phyloP scores from a whole-genome alignment of 2,888 invertebrate genomes.

The Papilio gigon region DNA sequence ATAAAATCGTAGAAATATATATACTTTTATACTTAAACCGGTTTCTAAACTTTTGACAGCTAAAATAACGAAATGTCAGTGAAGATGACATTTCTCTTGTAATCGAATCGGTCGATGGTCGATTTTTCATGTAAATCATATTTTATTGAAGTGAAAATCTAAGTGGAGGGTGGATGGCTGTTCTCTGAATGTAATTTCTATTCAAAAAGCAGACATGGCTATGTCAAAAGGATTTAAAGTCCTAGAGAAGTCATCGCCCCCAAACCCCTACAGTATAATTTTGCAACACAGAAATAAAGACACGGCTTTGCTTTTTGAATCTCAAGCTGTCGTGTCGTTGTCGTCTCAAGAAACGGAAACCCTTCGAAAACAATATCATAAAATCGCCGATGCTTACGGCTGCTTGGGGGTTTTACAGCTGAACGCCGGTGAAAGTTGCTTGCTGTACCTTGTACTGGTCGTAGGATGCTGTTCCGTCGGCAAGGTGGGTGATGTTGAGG shows the following conservation, averaged over 20 bases:
- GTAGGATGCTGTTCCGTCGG: constrained; percentile 98
- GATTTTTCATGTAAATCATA: constrained; percentile 37
- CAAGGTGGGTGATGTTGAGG: constrained; percentile 96
- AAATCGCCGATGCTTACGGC: constrained; percentile 97
- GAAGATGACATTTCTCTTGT: constrained; percentile 41
- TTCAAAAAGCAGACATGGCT: constrained; percentile 85
- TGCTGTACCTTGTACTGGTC: constrained; percentile 95
- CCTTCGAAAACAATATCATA: constrained; percentile 93
- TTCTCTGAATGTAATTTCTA: constrained; percentile 52
- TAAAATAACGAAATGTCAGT: constrained; percentile 32
- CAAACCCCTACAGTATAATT: constrained; percentile 94
- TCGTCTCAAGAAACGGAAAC: constrained; percentile 94
- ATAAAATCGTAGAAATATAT: too few relatives aligned
- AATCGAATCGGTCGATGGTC: constrained; percentile 41
- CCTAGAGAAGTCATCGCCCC: constrained; percentile 92
- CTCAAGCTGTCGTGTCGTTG: constrained; percentile 94
- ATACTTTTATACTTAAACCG: background rate
- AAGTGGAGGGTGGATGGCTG: constrained; percentile 65
- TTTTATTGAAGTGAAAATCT: constrained; percentile 41
- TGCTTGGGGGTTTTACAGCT: constrained; percentile 96
- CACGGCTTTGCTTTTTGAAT: constrained; percentile 94
- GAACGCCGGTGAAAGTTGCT: constrained; percentile 91
- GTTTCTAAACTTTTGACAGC: constrained; percentile 27
- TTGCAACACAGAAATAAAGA: constrained; percentile 94
- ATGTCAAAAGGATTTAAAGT: constrained; percentile 97